Base-by-base conservation (phyloP, 64 coral and sea anemone species). In the Montipora cactus region DNA sequence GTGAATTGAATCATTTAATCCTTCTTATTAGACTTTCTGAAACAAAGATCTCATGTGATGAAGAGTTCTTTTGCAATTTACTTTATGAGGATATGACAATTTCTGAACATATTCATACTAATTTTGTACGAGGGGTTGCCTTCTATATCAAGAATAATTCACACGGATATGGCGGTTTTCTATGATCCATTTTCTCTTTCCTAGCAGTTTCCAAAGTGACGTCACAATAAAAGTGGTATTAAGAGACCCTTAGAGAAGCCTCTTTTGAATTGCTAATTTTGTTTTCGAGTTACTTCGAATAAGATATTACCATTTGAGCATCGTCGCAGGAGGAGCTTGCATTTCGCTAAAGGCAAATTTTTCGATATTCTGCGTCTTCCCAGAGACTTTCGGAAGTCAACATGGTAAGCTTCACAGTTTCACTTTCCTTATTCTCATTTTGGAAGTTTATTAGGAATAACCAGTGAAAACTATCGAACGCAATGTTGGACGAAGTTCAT, bases 261-360 rank as follows among this genome's bases (percentile, higher is more conserved):
- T 86, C 49, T 22, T 86, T 59, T 86, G 82, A 59, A 86, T 86
- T 86, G 82, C 82, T 49, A 86, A 86, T 86, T 48, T n/a, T 86
- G 67, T 71, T 85, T 85, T 71, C 18, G 61, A 71, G 82, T 1
- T 21, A 5, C 62, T 37, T 86, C 47, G 3, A 19, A 78, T 49
- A 51, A 86, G 71, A 57, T 57, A 86, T 71, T 86, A 86, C 47
- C 28, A 86, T 86, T 86, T 48, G 44, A 15, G 64, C 15, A 22
- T 16, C 8, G 66, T 50, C 82, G 82, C 64, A 5, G 15, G n/a
- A 67, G 16, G 23, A 49, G 46, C 82, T 69, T 14, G 7, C 8
- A 64, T 70, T 86, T 64, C n/a, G 19, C 8, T 37, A 22, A 16
- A 71, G 46, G 46, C 3, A 37, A 22, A 10, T 47, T 69, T 1